phyloP scores from a whole-genome alignment of 2,888 invertebrate genomes.

The Trimorus sp. region DNA sequence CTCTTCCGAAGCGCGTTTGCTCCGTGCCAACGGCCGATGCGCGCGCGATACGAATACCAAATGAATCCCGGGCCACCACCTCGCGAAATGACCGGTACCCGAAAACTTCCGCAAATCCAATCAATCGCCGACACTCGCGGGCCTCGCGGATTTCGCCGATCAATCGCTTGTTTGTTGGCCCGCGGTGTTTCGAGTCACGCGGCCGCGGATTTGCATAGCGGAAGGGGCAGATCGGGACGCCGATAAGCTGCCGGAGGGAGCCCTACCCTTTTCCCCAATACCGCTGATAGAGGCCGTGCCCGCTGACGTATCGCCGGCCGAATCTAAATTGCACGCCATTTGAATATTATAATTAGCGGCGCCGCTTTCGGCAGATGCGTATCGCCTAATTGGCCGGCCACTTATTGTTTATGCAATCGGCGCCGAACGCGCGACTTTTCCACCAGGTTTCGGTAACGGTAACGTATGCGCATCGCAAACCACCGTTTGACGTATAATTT shows the following conservation, averaged over 20 bases:
- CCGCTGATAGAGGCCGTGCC: not conserved
- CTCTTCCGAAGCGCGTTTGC: conserved; percentile 9
- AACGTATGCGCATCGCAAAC: conserved; percentile 73
- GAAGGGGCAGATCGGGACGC: conserved; percentile 69
- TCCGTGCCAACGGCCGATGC: conserved; percentile 5
- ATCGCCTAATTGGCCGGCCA: conserved; percentile 31
- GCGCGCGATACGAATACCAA: conserved; percentile 53
- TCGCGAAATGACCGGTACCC: conserved; percentile 71
- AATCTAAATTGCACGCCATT: conserved; percentile 39
- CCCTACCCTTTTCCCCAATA: conserved; percentile 54
- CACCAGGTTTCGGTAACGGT: conserved; percentile 26
- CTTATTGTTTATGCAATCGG: conserved; percentile 12
- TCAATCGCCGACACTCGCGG: conserved; percentile 1
- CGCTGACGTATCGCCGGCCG: conserved; percentile 15
- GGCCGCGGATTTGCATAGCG: conserved; percentile 67
- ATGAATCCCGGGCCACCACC: conserved; percentile 68
- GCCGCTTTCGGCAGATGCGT: not conserved
- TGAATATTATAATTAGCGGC: conserved; percentile 46
- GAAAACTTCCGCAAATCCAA: conserved; percentile 27
- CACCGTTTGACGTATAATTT: conserved; percentile 74
- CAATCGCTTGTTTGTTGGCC: conserved; percentile 43
- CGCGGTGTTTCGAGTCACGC: conserved; percentile 29
- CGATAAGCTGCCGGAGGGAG: conserved; percentile 68
- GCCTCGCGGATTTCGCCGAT: conserved; percentile 36
- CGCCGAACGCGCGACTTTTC: not conserved